Percentiles rank a stretch among this genome's conserved stretches.
Conservation (phyloP, 2,888 invertebrate species). For the Nematopogon swammerdamellus region DNA sequence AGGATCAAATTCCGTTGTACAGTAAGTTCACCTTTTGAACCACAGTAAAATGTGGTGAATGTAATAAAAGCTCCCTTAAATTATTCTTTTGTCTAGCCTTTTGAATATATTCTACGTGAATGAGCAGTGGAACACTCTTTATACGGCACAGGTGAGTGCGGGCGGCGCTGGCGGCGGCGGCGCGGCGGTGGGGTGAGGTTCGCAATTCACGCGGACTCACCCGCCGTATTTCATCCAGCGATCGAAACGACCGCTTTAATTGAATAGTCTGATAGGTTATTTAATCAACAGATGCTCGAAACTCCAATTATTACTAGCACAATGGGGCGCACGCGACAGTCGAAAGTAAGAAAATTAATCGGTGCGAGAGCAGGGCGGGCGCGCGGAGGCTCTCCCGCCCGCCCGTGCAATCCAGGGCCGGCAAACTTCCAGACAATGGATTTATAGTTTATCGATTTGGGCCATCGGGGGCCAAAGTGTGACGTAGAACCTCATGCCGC, state of each 20-base stretch:
- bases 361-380: conserved; percentile 44
- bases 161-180: too few species aligned
- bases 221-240: background rate
- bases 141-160: background rate
- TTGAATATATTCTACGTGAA: too few species aligned
- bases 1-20: too few species aligned
- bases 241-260: background rate
- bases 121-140: too few species aligned
- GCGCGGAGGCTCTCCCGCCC: conserved; percentile 11
- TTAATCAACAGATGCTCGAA: conserved; percentile 32
- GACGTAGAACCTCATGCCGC: background rate
- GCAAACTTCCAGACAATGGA: conserved; percentile 51
- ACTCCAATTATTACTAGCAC: conserved; percentile 56
- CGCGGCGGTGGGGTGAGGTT: too few species aligned
- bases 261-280: background rate
- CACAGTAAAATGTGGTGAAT: too few species aligned
- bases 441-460: conserved; percentile 54
- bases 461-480: conserved; percentile 14
- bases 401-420: conserved; percentile 26
- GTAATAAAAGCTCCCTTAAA: too few species aligned
- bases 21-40: too few species aligned
- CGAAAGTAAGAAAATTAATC: conserved; percentile 59
- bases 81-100: too few species aligned
- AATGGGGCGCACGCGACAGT: conserved; percentile 58
- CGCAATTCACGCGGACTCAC: too few species aligned